Percentiles rank a stretch among this genome's conserved stretches.
These are phyloP conservation scores for Ctenochaetus hawaiiensis DNA, from an alignment of 2,797 vertebrate genomes.

Conservation along the genomic window DNA sequence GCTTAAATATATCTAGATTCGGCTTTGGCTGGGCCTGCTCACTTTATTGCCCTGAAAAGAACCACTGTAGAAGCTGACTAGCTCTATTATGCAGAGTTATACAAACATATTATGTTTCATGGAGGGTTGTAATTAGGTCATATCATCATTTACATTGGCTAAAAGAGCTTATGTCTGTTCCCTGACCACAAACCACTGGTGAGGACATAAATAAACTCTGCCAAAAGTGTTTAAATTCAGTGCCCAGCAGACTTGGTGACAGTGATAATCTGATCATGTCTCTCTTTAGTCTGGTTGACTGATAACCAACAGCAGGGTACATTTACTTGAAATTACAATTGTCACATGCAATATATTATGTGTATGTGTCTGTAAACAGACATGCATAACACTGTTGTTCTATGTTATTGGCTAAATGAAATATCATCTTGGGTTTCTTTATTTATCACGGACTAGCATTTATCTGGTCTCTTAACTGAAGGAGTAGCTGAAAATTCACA, in stretches of 20 bases:
- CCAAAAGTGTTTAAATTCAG: conserved; percentile 15
- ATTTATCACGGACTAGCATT: not conserved
- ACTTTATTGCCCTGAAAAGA: conserved; percentile 28
- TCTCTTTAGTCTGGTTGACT: conserved; percentile 5
- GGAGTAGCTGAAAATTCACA: not conserved
- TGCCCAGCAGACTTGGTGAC: not conserved
- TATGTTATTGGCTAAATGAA: not conserved
- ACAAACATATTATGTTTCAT: conserved; percentile 42
- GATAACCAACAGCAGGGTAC: not conserved
- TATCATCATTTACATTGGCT: conserved; percentile 49
- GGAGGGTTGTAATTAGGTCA: conserved; percentile 26
- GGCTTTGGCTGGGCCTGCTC: conserved; percentile 3
- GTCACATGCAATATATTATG: not conserved
- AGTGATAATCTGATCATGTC: not conserved
- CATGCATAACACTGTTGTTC: too few relatives aligned
- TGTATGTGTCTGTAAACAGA: not conserved
- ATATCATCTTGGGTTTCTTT: not conserved
- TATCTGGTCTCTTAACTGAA: not conserved
- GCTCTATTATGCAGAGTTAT: conserved; percentile 29
- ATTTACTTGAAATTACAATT: not conserved
- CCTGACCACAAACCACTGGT: conserved; percentile 37
- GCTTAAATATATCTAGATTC: not conserved
- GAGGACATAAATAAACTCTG: conserved; percentile 25
- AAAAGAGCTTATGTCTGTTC: conserved; percentile 15
- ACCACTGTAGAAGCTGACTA: not conserved